A percentile compares a stretch with the other conserved stretches of the same genome.
phyloP scores from a whole-genome alignment of 2,888 invertebrate species.

The Chaetoderma sp. region DNA sequence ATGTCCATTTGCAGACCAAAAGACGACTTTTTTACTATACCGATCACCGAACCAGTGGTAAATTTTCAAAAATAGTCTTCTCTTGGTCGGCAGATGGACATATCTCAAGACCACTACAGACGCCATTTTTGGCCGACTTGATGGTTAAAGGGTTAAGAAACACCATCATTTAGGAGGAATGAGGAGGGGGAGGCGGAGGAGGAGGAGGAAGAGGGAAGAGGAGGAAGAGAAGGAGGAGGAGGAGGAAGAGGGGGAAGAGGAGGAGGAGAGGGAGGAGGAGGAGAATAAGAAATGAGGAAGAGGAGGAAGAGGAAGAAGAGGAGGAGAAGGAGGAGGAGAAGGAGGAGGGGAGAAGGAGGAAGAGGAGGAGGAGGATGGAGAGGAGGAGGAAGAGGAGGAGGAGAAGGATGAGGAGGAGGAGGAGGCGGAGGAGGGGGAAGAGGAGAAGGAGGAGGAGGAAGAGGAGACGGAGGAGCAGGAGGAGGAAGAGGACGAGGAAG shows the following conservation, averaged over 20 bases:
- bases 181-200: background rate
- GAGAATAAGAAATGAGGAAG: background rate
- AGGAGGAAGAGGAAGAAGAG: conserved; percentile 7
- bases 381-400: background rate
- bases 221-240: background rate
- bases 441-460: background rate
- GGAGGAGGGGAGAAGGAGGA: background rate
- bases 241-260: background rate
- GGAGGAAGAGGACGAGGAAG: background rate
- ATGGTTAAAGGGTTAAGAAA: too few species aligned
- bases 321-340: background rate
- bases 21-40: too few species aligned
- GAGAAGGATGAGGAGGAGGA: too few species aligned
- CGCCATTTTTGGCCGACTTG: too few species aligned
- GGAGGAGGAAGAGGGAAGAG: background rate
- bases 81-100: too few species aligned
- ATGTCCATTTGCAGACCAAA: too few species aligned
- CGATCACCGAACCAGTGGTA: too few species aligned
- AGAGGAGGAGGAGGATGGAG: too few species aligned
- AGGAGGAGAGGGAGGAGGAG: background rate
- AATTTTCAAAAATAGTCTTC: too few species aligned
- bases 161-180: background rate
- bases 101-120: too few species aligned
- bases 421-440: too few species aligned
- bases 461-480: too few species aligned